Base-by-base conservation (phyloP, 2,797 vertebrate genomes). In the Rhinichthys osculus region DNA sequence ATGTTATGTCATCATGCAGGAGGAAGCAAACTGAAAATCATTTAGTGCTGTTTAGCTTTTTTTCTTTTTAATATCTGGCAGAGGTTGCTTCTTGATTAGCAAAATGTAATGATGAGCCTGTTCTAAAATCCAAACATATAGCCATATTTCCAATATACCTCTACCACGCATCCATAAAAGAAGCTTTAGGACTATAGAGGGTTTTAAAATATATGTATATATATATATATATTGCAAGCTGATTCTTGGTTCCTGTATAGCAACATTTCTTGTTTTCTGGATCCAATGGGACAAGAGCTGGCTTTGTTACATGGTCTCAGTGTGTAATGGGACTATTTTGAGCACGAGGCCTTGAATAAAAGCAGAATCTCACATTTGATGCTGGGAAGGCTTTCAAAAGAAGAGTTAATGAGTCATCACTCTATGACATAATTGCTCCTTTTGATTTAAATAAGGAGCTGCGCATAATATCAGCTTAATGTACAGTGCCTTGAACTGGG, bases 401-500 rank as follows among this genome's bases (percentile, higher is more conserved):
- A 89, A 87, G 88, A 93, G 93, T 92, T 93, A 94, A 94, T 94
- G 93, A 94, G 92, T 94, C 91, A 91, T 95, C 83, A 85, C 92
- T 88, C 90, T 90, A 90, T 92, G 94, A 93, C 92, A 95, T 96
- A 94, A 95, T 96, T 94, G 93, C 91, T 94, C 93, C 93, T 94
- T 95, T 91, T 94, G 92, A 95, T 94, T 94, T 94, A 93, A 95
- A 94, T 95, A 94, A 93, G 93, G 92, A 93, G 92, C 93, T 92
- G 90, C 87, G 90, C 90, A 92, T 95, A 95, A 95, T 93, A 94
- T 94, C 92, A 87, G 91, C 93, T 90, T 93, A 92, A 93, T 94
- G 92, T 92, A 91, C 91, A 90, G 90, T 91, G 91, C 93, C 91
- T 88, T 89, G 92, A 94, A 93, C 90, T 91, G 78, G 85, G 90